Percentiles rank a stretch among this genome's conserved stretches.
Conservation (phyloP, 2,797 vertebrate genomes). For the Halcyon leucocephala region DNA sequence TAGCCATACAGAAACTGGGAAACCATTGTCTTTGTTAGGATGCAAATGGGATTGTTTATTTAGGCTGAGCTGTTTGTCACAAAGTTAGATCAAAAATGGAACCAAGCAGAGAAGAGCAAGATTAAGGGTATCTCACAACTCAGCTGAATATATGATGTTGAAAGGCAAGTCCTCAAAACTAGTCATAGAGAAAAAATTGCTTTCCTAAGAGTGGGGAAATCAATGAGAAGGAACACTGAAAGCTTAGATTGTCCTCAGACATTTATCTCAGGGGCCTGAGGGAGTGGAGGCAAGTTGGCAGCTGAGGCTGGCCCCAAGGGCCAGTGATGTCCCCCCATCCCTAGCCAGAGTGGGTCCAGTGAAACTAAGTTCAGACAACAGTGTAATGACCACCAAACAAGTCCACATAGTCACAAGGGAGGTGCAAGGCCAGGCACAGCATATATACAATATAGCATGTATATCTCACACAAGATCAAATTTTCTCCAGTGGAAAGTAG, state of each 20-base stretch:
- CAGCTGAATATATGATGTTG: rapidly evolving
- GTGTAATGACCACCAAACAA: neutral
- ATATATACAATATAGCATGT: too few relatives aligned
- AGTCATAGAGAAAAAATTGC: neutral
- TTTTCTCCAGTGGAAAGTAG: neutral
- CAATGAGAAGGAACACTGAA: neutral
- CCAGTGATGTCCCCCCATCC: neutral
- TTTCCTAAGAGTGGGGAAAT: neutral
- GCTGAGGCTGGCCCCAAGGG: neutral
- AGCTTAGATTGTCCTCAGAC: neutral
- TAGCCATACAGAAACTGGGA: neutral
- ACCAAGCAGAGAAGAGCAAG: neutral
- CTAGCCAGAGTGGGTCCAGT: neutral
- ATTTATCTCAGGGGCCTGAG: neutral
- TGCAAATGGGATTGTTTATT: neutral
- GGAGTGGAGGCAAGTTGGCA: neutral
- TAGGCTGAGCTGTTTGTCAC: neutral
- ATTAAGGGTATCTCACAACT: neutral
- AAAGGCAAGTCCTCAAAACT: neutral
- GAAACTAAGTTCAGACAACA: neutral
- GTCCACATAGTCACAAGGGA: rapidly evolving
- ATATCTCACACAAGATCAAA: neutral
- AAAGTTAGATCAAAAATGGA: neutral
- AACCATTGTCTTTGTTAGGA: neutral
- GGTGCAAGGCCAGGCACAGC: neutral